Evolutionary conservation across 2,797 vertebrate species (phyloP).

Genomic region (Thripadectes ignobilis): DNA sequence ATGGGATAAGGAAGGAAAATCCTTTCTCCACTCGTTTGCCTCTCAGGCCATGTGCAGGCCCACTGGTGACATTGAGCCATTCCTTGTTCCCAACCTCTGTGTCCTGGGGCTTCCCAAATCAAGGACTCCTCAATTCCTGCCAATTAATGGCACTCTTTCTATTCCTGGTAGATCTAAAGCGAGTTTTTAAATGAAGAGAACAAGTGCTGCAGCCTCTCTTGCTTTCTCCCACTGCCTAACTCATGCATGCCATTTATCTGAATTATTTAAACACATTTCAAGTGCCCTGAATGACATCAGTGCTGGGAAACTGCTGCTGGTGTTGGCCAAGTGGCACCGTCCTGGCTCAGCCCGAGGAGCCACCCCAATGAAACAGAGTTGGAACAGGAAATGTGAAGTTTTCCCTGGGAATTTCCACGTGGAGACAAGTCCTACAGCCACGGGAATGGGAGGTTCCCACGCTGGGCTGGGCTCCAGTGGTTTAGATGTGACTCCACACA

Average conservation of each 20-base stretch:
- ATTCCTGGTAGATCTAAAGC: constrained; percentile 41
- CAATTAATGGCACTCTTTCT: constrained; percentile 60
- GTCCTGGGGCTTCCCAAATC: constrained; percentile 8
- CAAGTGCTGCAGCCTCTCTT: not conserved
- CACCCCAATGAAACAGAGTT: not conserved
- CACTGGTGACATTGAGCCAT: not conserved
- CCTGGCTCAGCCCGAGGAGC: not conserved
- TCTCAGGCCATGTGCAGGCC: not conserved
- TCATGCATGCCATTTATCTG: not conserved
- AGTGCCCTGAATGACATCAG: not conserved
- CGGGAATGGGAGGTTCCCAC: rapidly evolving
- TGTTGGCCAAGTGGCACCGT: not conserved
- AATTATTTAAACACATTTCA: constrained; percentile 20
- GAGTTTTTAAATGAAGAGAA: constrained; percentile 26
- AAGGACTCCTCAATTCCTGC: constrained; percentile 49
- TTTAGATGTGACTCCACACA: not conserved
- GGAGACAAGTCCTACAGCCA: not conserved
- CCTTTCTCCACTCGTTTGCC: not conserved
- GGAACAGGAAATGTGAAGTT: not conserved
- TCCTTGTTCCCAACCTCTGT: not conserved
- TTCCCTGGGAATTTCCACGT: not conserved
- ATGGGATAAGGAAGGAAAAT: not conserved
- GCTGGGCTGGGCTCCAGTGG: rapidly evolving
- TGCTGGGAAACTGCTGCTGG: not conserved
- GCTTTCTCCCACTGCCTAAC: not conserved